phyloP scores from a whole-genome alignment of 2,888 invertebrate species.

The Ecdyonurus torrentis region DNA sequence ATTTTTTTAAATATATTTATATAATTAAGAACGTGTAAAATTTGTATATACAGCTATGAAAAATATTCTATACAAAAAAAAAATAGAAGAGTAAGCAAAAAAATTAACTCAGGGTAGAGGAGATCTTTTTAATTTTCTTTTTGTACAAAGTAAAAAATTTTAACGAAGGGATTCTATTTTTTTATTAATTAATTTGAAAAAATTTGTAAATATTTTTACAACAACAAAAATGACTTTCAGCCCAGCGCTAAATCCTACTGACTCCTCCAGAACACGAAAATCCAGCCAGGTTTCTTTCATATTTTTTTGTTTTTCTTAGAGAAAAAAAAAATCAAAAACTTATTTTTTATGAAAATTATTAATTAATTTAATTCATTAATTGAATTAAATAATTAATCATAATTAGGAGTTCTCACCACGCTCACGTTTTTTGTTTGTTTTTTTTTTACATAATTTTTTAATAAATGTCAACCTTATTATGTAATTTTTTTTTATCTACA shows the following conservation, averaged over 20 bases:
- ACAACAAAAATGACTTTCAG: too few relatives aligned
- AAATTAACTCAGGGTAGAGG: background rate
- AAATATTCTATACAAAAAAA: too few relatives aligned
- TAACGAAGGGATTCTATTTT: background rate
- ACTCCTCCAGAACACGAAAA: background rate
- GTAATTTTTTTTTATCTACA: background rate
- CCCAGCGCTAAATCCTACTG: slow-evolving; percentile 3
- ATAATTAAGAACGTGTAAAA: too few relatives aligned
- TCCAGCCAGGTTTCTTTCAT: background rate
- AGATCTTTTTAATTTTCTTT: background rate
- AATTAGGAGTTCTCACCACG: background rate
- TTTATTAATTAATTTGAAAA: background rate
- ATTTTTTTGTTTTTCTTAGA: too few relatives aligned
- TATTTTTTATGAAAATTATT: too few relatives aligned
- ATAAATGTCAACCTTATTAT: too few relatives aligned
- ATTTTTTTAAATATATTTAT: too few relatives aligned
- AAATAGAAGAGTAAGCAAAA: background rate
- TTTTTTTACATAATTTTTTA: too few relatives aligned
- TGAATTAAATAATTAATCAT: background rate
- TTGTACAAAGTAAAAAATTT: too few relatives aligned
- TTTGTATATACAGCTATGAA: too few relatives aligned
- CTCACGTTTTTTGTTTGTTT: background rate
- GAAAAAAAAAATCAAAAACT: too few relatives aligned
- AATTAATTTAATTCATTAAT: background rate
- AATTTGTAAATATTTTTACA: background rate